Evolutionary conservation across 2,113 vertebrate genomes (phyloP), one percentile per base, ranked within the genome.

Genomic region (Monarcha castaneiventris): DNA sequence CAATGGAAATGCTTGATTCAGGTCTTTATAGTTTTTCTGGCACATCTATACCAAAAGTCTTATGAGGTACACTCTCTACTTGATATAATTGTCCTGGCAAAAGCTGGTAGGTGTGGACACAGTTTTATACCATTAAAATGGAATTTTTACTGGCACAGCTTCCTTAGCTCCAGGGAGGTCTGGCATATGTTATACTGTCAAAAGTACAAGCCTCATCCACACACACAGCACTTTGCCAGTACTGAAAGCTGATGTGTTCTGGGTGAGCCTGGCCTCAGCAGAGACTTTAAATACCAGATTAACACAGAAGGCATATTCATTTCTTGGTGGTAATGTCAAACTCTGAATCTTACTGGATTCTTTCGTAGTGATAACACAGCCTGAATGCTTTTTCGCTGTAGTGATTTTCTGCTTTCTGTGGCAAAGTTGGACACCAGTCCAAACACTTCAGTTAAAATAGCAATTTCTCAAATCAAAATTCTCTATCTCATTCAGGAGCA

Each of bases 141-240:
- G 37, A 64, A 79, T 92, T 96, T 96, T 87, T 96, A 87, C 88
- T 97, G 92, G 85, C 88, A 87, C 35, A 79, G 88, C 69, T 89
- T 93, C 68, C 87, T 84, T 39, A 84, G 86, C 88, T 96, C 32
- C 93, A 79, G 84, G 94, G 96, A 96, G 96, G 96, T 95, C 96
- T 97, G 92, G 93, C 73, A 62, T 39, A 73, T 5, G n/a, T 64
- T 79, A 55, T 3, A 23, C 90, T 69, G 88, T 75, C 83, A 94
- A 68, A 86, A 89, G 44, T 16, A 21, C 35, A 59, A 89, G 58
- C 55, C 68, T 62, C 39, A 37, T 49, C 56, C 11, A 7, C 79
- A 49, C 20, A 9, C 16, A 17, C n/a, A 84, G 41, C 0, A 1
- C 37, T 64, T 32, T 44, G 68, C 86, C 84, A 94, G 4, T 29